Evolutionary conservation across 2,797 vertebrate species (phyloP).

Genomic region (Alexandromys oeconomus): DNA sequence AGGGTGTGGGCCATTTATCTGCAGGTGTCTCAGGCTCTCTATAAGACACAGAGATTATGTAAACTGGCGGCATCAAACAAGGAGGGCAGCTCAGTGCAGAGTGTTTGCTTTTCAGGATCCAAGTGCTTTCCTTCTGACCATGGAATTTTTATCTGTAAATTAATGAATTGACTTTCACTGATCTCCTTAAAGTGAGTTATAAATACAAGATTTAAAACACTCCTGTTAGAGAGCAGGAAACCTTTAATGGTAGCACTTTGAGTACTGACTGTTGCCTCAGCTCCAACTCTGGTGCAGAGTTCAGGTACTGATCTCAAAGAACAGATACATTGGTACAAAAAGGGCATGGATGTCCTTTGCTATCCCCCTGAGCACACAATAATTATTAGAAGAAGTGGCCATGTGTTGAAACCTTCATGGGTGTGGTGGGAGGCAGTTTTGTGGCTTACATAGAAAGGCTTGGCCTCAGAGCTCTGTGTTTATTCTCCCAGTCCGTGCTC

Average conservation of each 20-base stretch:
- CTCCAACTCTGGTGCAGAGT: constrained; percentile 33
- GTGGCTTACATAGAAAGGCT: constrained; percentile 73
- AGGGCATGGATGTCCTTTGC: constrained; percentile 86
- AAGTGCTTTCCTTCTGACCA: background rate
- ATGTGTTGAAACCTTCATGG: constrained; percentile 84
- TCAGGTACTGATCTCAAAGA: constrained; percentile 72
- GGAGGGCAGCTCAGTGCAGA: background rate
- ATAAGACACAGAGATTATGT: background rate
- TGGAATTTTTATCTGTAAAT: background rate
- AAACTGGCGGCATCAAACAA: background rate
- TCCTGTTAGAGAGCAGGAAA: background rate
- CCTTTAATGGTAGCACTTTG: background rate
- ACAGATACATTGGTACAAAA: constrained; percentile 83
- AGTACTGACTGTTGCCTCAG: background rate
- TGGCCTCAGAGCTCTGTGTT: constrained; percentile 50
- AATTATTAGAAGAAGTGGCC: constrained; percentile 86
- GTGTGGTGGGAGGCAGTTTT: constrained; percentile 70
- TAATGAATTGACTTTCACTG: background rate
- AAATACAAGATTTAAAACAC: constrained; percentile 1
- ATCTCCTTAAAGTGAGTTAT: constrained; percentile 20
- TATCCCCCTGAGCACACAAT: constrained; percentile 88
- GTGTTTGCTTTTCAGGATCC: background rate
- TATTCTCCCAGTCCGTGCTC: constrained; percentile 23
- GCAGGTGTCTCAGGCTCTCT: background rate
- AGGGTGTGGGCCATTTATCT: background rate